phyloP scores from a whole-genome alignment of 2,113 vertebrate genomes.

The Rhabdomys dilectus region DNA sequence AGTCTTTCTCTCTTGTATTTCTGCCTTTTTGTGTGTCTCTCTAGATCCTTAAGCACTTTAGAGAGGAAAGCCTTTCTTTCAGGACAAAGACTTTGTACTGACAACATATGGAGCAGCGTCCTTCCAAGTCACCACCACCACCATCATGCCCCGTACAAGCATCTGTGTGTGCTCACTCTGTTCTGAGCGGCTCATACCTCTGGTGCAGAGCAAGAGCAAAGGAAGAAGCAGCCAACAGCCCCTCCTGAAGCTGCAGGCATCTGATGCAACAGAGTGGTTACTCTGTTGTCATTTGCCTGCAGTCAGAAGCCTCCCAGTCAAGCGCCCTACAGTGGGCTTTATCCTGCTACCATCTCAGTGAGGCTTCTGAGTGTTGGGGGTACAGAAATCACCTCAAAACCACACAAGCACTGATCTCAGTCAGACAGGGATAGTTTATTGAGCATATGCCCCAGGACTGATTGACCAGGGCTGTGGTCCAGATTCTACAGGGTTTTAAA shows the following conservation, averaged over 20 bases:
- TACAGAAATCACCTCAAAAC: too few species aligned
- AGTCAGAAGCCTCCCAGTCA: neutral
- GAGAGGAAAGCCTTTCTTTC: neutral
- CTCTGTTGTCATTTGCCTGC: neutral
- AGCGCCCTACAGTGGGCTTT: neutral
- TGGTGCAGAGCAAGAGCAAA: neutral
- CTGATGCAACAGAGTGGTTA: neutral
- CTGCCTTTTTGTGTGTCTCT: neutral
- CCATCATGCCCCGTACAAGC: neutral
- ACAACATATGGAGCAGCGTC: neutral
- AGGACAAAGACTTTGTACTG: slow-evolving; percentile 6
- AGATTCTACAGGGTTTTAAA: too few species aligned
- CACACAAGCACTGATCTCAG: too few species aligned
- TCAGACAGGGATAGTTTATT: too few species aligned
- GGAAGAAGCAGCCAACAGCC: neutral
- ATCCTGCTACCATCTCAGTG: neutral
- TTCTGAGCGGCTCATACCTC: too few species aligned
- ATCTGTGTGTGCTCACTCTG: neutral
- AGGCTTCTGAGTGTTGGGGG: neutral
- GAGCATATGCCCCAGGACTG: too few species aligned
- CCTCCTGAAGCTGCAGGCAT: neutral
- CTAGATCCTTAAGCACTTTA: slow-evolving; percentile 18
- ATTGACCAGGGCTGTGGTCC: too few species aligned
- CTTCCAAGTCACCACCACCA: neutral
- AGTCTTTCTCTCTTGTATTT: neutral